These are phyloP conservation scores for Syngnathoides biaculeatus DNA, from an alignment of 2,113 vertebrate genomes.

Conservation along the genomic window DNA sequence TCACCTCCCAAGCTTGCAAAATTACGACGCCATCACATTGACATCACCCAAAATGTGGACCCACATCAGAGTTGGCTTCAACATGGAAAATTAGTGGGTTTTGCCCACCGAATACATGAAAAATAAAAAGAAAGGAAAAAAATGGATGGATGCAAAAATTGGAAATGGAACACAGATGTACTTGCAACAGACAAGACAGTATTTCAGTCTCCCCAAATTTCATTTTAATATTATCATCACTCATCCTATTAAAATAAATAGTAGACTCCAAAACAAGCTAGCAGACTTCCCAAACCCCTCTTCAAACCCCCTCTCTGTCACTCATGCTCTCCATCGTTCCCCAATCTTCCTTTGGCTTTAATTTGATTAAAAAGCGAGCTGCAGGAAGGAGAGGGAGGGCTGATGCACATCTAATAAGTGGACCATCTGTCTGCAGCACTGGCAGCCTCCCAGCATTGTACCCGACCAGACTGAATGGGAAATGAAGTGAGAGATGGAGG, in stretches of 20 bases:
- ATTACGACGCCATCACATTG: slow-evolving; percentile 10
- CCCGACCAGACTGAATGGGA: slow-evolving; percentile 72
- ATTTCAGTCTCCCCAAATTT: slow-evolving; percentile 48
- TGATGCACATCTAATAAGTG: slow-evolving; percentile 98
- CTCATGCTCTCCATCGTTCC: slow-evolving; percentile 46
- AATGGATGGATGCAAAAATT: not conserved
- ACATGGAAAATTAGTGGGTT: slow-evolving; percentile 1
- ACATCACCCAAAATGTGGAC: not conserved
- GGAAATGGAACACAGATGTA: not conserved
- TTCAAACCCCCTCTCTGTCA: slow-evolving; percentile 67
- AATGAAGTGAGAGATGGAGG: slow-evolving; percentile 48
- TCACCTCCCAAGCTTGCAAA: not conserved
- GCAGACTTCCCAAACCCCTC: slow-evolving; percentile 54
- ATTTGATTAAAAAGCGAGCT: slow-evolving; percentile 98
- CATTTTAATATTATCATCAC: slow-evolving; percentile 56
- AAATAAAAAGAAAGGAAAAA: not conserved
- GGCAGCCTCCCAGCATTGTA: slow-evolving; percentile 93
- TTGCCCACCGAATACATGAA: not conserved
- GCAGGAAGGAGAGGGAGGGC: slow-evolving; percentile 89
- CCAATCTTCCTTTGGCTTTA: slow-evolving; percentile 82
- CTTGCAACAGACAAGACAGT: slow-evolving; percentile 31
- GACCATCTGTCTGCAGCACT: slow-evolving; percentile 93
- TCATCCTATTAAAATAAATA: slow-evolving; percentile 62
- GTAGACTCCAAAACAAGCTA: slow-evolving; percentile 54
- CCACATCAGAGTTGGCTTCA: not conserved